Evolutionary conservation across 2,113 vertebrate species (phyloP).

Genomic region (Stomatorhinus ivindoensis): DNA sequence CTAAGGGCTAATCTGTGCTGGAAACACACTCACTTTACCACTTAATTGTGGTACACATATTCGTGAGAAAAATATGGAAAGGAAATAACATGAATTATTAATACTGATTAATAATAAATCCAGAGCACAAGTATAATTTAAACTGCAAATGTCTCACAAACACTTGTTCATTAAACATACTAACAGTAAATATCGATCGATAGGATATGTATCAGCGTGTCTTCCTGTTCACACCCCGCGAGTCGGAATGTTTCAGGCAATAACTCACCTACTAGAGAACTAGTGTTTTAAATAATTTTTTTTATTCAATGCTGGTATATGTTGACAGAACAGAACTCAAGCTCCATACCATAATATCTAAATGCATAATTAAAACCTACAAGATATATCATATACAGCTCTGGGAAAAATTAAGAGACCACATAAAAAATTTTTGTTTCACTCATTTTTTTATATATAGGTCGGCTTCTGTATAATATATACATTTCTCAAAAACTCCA

Average conservation of each 20-base stretch:
- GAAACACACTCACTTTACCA: neutral
- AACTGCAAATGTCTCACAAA: neutral
- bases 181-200: neutral
- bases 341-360: neutral
- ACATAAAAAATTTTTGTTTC: neutral
- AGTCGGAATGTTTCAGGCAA: neutral
- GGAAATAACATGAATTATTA: neutral
- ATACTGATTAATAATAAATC: neutral
- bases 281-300: neutral
- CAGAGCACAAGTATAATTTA: neutral
- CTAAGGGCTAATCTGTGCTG: neutral
- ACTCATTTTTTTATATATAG: neutral
- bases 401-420: neutral
- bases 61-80: neutral
- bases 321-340: neutral
- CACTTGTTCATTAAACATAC: neutral
- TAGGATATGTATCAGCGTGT: neutral
- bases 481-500: neutral
- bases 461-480: neutral
- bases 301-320: neutral
- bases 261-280: neutral
- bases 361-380: neutral
- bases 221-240: neutral
- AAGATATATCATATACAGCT: neutral
- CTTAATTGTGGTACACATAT: neutral